Evolutionary conservation across 1,140 invertebrate genomes (phyloP).

Genomic region (Drosophila tsacasi): DNA sequence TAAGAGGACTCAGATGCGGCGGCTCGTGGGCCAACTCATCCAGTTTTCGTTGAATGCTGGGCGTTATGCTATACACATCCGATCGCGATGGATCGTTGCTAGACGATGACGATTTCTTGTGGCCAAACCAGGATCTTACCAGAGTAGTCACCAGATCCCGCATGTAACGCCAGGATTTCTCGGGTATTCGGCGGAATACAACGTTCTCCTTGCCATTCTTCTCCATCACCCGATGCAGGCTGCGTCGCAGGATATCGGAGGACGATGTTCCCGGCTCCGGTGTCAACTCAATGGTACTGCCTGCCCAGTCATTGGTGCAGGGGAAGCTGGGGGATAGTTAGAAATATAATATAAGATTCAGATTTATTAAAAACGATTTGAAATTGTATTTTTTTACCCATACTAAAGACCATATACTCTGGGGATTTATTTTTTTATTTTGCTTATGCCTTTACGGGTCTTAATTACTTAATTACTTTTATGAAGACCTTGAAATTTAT

Average conservation of each 20-base stretch:
- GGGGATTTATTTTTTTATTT: neutral
- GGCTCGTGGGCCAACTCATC: constrained; percentile 66
- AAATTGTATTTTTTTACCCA: neutral
- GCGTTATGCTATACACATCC: constrained; percentile 75
- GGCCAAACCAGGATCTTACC: constrained; percentile 85
- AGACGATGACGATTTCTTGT: constrained; percentile 32
- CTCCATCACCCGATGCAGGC: constrained; percentile 76
- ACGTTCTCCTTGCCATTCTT: constrained; percentile 83
- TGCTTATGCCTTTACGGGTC: neutral
- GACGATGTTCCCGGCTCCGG: constrained; percentile 36
- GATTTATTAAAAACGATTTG: neutral
- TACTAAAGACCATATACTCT: neutral
- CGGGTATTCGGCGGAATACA: constrained; percentile 85
- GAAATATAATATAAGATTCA: neutral
- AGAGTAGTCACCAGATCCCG: constrained; percentile 88
- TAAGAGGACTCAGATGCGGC: constrained; percentile 38
- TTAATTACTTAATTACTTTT: constrained; percentile 1
- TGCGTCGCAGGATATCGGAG: constrained; percentile 49
- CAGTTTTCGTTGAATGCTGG: constrained; percentile 69
- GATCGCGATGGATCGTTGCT: constrained; percentile 32
- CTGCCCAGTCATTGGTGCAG: constrained; percentile 75
- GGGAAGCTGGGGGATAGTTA: constrained; percentile 61
- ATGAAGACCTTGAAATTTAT: constrained; percentile 1
- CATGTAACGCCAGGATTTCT: constrained; percentile 87
- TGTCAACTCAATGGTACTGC: constrained; percentile 77